These are phyloP conservation scores for Aphrocallistes beatrix DNA, from an alignment of 37 sponge, comb jelly and placozoan species.

Conservation along the genomic window DNA sequence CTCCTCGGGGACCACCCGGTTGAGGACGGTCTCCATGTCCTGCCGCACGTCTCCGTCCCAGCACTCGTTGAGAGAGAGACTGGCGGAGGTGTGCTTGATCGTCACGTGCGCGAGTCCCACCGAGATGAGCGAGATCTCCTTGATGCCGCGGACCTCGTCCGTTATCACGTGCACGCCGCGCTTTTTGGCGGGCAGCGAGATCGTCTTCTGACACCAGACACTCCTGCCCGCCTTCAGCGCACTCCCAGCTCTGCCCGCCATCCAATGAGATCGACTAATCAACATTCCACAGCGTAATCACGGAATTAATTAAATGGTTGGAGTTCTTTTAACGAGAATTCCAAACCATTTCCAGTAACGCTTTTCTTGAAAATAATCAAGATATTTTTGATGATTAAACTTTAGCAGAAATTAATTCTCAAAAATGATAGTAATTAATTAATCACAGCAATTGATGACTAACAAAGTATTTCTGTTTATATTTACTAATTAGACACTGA, in stretches of 20 bases:
- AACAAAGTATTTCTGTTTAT: too few relatives aligned
- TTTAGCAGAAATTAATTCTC: too few relatives aligned
- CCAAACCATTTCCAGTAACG: too few relatives aligned
- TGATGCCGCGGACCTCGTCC: constrained; percentile 8
- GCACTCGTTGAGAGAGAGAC: constrained; percentile 24
- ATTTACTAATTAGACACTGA: too few relatives aligned
- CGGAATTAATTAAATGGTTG: too few relatives aligned
- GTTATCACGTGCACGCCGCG: constrained; percentile 23
- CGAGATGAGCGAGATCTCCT: background rate
- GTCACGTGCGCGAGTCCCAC: constrained; percentile 22
- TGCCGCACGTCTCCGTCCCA: constrained; percentile 20
- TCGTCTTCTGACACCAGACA: constrained; percentile 13
- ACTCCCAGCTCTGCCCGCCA: background rate
- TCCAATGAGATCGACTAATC: too few relatives aligned
- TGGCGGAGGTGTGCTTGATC: constrained; percentile 25
- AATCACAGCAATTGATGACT: too few relatives aligned
- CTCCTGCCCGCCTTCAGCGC: background rate
- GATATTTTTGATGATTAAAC: too few relatives aligned
- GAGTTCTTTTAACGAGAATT: too few relatives aligned
- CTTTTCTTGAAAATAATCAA: too few relatives aligned
- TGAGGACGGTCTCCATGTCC: constrained; percentile 26
- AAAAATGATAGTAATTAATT: too few relatives aligned
- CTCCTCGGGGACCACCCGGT: constrained; percentile 25
- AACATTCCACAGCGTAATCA: too few relatives aligned
- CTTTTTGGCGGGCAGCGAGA: constrained; percentile 7